Percentiles rank a stretch among this genome's conserved stretches.
These are phyloP conservation scores for Dastarcus helophoroides DNA, from an alignment of 2,888 invertebrate species.

Conservation along the genomic window DNA sequence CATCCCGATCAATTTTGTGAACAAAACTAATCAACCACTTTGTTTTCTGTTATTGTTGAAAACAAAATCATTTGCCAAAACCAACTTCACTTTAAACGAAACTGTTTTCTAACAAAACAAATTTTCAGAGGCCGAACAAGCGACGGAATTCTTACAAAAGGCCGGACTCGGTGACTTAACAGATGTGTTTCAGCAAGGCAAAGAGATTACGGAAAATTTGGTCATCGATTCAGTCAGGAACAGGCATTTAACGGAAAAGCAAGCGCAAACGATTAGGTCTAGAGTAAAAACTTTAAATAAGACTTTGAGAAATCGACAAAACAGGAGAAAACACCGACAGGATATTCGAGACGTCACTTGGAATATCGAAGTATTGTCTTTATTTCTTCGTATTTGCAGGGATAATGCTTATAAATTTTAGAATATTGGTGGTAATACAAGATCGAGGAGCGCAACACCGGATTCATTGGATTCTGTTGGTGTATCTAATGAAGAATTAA, in stretches of 20 bases:
- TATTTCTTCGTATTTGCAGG: not conserved
- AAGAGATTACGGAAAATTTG: slow-evolving; percentile 54
- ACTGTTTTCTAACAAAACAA: too few species aligned
- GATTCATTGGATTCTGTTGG: slow-evolving; percentile 67
- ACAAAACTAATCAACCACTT: too few species aligned
- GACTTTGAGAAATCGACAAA: slow-evolving; percentile 55
- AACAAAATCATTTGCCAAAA: too few species aligned
- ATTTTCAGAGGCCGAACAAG: slow-evolving; percentile 61
- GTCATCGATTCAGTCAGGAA: slow-evolving; percentile 46
- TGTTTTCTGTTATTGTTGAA: too few species aligned
- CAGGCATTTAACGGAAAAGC: slow-evolving; percentile 52
- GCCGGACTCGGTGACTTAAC: slow-evolving; percentile 62
- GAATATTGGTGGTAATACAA: slow-evolving; percentile 70
- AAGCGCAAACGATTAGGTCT: slow-evolving; percentile 66
- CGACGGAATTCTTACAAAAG: slow-evolving; percentile 63
- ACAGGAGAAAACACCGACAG: slow-evolving; percentile 45
- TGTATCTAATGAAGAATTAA: slow-evolving; percentile 27
- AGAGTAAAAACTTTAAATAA: slow-evolving; percentile 66
- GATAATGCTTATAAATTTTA: slow-evolving; percentile 28
- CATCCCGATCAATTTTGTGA: too few species aligned
- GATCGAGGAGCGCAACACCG: slow-evolving; percentile 79
- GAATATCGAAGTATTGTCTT: slow-evolving; percentile 57
- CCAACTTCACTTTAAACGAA: too few species aligned
- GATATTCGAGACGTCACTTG: slow-evolving; percentile 77
- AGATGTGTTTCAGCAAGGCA: slow-evolving; percentile 57